These are phyloP conservation scores for Plutomurus gul DNA, from an alignment of 1,140 invertebrate species.

Conservation along the genomic window DNA sequence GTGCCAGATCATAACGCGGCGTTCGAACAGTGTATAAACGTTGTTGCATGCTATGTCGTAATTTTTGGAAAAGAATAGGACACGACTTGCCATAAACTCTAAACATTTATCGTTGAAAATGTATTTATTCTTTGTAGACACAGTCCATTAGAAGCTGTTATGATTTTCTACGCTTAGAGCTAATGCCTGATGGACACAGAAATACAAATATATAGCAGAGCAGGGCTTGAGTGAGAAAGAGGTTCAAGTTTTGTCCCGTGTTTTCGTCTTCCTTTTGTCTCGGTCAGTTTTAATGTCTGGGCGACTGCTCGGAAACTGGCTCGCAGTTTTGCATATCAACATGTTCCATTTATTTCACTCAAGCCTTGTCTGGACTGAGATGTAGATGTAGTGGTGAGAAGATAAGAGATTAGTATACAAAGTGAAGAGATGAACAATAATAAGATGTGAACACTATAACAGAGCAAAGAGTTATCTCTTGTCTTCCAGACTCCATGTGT, in stretches of 20 bases:
- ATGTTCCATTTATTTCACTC: not conserved
- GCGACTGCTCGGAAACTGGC: not conserved
- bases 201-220: too few relatives aligned
- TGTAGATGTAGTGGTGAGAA: not conserved
- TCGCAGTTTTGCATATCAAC: not conserved
- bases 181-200: not conserved
- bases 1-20: too few relatives aligned
- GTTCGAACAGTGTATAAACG: not conserved
- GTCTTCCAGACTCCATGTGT: not conserved
- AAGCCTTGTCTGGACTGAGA: not conserved
- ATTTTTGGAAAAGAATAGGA: slow-evolving; percentile 1
- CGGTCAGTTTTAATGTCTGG: not conserved
- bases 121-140: not conserved
- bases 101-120: not conserved
- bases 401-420: too few relatives aligned
- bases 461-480: not conserved
- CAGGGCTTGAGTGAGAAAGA: too few relatives aligned
- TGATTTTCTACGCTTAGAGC: too few relatives aligned
- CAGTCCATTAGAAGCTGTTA: too few relatives aligned
- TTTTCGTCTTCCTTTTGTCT: too few relatives aligned
- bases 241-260: too few relatives aligned
- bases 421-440: not conserved
- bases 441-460: not conserved
- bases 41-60: slow-evolving; percentile 17
- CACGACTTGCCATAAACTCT: slow-evolving; percentile 19